phyloP scores from a whole-genome alignment of 2,113 vertebrate species.

The Ceratotherium simum region DNA sequence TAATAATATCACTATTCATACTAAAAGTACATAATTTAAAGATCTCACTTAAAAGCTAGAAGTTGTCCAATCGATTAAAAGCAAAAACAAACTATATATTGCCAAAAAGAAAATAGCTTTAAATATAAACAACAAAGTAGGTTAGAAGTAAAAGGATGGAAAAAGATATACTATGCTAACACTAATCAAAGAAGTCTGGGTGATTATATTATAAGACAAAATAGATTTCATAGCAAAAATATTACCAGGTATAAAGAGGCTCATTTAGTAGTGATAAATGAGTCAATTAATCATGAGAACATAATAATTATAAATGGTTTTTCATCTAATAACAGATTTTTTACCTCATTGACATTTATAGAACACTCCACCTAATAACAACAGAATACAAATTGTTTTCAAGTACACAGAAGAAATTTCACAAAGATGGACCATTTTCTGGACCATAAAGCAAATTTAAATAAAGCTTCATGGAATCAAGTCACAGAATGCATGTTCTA shows the following conservation, averaged over 20 bases:
- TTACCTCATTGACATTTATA: background rate
- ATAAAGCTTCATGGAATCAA: background rate
- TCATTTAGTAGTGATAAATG: background rate
- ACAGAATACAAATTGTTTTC: background rate
- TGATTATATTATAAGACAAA: background rate
- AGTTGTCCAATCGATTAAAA: background rate
- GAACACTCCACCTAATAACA: background rate
- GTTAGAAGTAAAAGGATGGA: background rate
- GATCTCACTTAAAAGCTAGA: background rate
- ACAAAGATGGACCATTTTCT: background rate
- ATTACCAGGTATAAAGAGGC: background rate
- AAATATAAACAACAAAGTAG: background rate
- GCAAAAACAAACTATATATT: background rate
- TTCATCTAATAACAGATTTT: background rate
- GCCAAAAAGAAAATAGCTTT: background rate
- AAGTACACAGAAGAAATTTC: background rate
- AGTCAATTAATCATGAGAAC: background rate
- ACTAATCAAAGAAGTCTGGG: background rate
- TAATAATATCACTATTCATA: background rate
- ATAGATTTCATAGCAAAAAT: background rate
- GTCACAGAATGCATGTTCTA: background rate
- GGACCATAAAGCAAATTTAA: background rate
- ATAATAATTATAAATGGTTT: background rate
- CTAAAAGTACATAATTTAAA: background rate
- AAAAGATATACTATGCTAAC: background rate